Evolutionary conservation across 2,797 vertebrate genomes (phyloP), one percentile per base, ranked within the genome.

Genomic region (Parotocinclus haroldoi): DNA sequence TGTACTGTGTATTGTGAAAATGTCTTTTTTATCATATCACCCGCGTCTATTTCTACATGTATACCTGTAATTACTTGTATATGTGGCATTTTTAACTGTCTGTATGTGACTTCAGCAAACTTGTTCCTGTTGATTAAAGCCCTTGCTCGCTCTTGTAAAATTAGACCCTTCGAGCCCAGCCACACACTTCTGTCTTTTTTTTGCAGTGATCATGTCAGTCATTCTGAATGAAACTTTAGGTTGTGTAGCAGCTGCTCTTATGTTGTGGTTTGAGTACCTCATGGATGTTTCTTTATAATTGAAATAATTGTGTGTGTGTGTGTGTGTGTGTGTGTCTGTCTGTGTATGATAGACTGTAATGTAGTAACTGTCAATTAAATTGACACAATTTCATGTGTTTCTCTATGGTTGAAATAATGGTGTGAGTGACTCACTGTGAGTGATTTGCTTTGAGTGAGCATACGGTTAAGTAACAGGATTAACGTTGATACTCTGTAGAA

Each of bases 401-500:
- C 16, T 56, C 12, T 54, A 38, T 66, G 68, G 71, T 63, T 16
- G 9, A 62, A 69, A 52, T 46, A 59, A 50, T 42, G 17, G 27
- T 8, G 39, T 59, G 42, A n/a, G n/a, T n/a, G n/a, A n/a, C n/a
- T n/a, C n/a, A n/a, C n/a, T n/a, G n/a, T n/a, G n/a, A n/a, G n/a
- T 37, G 38, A 42, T 60, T 50, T 63, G 63, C 59, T 36, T 45
- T 60, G 59, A 70, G 67, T 40, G 52, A 55, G 50, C 46, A 56
- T 55, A 60, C 60, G 40, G 64, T 61, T 13, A 42, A 42, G 51
- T 73, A 68, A 73, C 50, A 56, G 60, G 54, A 73, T 73, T 70
- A 73, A 55, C 68, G 1, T 38, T 63, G 70, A 69, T 63, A 70
- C 55, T 63, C 45, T 67, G 67, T 50, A 66, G n/a, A 51, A 40